Percentiles rank a stretch among this genome's conserved stretches.
phyloP scores from a whole-genome alignment of 2,797 vertebrate species.

The Manis crassicaudata region DNA sequence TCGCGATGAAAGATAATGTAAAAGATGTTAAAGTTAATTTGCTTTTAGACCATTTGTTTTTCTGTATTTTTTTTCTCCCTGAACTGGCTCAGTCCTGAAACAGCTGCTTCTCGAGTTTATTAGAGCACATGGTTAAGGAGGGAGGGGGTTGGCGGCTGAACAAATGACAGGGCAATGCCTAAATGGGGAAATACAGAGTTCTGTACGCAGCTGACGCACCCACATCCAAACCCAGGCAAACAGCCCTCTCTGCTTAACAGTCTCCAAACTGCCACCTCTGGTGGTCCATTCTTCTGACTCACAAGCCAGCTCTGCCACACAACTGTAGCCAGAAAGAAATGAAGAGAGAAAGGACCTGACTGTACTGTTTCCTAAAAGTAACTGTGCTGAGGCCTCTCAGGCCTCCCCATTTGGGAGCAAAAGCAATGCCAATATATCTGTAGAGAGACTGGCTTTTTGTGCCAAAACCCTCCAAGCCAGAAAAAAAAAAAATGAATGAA shows the following conservation, averaged over 20 bases:
- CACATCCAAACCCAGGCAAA: constrained; percentile 71
- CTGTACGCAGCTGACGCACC: constrained; percentile 66
- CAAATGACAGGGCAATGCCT: constrained; percentile 75
- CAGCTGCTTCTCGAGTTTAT: constrained; percentile 77
- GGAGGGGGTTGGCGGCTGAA: constrained; percentile 61
- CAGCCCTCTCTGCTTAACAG: constrained; percentile 62
- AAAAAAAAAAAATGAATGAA: background rate
- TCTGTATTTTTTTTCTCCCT: constrained; percentile 77
- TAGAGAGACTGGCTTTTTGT: background rate
- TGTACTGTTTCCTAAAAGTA: background rate
- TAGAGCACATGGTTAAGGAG: constrained; percentile 64
- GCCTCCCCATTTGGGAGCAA: background rate
- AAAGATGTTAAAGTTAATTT: constrained; percentile 79
- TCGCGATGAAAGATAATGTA: constrained; percentile 67
- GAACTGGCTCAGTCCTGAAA: constrained; percentile 66
- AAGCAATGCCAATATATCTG: background rate
- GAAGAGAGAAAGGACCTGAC: background rate
- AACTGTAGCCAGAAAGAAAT: background rate
- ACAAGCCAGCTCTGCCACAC: background rate
- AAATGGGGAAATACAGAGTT: constrained; percentile 65
- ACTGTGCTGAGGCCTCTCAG: background rate
- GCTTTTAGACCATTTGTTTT: constrained; percentile 79
- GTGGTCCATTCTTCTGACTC: constrained; percentile 5
- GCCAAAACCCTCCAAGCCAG: background rate
- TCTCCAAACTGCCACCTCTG: constrained; percentile 60